Percentiles rank a stretch among this genome's conserved stretches.
Evolutionary conservation across 2,113 vertebrate genomes (phyloP).

Genomic region (Cheilinus undulatus): DNA sequence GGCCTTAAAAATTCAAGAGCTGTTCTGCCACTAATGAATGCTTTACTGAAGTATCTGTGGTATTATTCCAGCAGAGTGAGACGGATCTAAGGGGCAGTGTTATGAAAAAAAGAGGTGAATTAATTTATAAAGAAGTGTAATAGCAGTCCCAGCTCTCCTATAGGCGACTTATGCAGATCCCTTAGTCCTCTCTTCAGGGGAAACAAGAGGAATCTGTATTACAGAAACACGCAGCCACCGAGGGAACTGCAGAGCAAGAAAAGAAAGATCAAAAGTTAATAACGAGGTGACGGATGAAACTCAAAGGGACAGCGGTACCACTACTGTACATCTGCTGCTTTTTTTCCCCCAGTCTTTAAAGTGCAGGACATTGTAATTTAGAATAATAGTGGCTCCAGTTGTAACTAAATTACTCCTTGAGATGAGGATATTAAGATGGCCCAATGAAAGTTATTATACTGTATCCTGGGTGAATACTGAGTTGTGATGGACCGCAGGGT

Average conservation of each 20-base stretch:
- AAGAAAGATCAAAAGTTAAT: slow-evolving; percentile 52
- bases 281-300: slow-evolving; percentile 48
- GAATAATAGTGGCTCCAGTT: slow-evolving; percentile 40
- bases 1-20: slow-evolving; percentile 78
- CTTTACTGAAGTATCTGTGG: slow-evolving; percentile 62
- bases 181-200: slow-evolving; percentile 25
- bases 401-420: slow-evolving; percentile 49
- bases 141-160: slow-evolving; percentile 47
- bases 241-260: slow-evolving; percentile 29
- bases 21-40: slow-evolving; percentile 77
- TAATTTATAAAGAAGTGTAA: slow-evolving; percentile 63
- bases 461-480: slow-evolving; percentile 29
- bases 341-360: slow-evolving; percentile 25
- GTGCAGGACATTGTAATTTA: slow-evolving; percentile 40
- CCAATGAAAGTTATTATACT: slow-evolving; percentile 49
- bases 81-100: slow-evolving; percentile 59
- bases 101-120: slow-evolving; percentile 65
- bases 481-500: slow-evolving; percentile 29
- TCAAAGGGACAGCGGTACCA: slow-evolving; percentile 21
- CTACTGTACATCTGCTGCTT: slow-evolving; percentile 15
- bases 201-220: slow-evolving; percentile 37
- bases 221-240: slow-evolving; percentile 14
- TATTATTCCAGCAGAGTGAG: slow-evolving; percentile 76
- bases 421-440: slow-evolving; percentile 42
- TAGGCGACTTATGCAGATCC: slow-evolving; percentile 54